A percentile compares a stretch with the other conserved stretches of the same genome.
phyloP scores from a whole-genome alignment of 2,113 vertebrate species.

The Takifugu flavidus region DNA sequence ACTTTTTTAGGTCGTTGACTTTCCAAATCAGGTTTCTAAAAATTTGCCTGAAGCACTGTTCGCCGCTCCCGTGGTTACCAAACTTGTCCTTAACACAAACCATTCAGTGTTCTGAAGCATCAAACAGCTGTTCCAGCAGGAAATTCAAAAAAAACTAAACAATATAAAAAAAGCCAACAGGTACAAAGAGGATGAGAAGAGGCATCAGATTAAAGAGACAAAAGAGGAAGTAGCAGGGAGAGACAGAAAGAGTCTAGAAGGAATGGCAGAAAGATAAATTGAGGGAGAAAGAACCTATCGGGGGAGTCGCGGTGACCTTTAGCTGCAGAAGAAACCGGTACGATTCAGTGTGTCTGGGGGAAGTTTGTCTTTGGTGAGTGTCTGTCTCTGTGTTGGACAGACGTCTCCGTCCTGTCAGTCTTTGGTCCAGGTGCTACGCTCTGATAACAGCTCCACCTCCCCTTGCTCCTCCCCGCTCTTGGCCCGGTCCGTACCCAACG shows the following conservation, averaged over 20 bases:
- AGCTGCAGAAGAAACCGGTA: constrained; percentile 52
- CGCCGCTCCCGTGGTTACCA: neutral
- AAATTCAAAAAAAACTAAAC: neutral
- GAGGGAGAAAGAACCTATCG: constrained; percentile 44
- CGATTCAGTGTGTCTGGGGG: constrained; percentile 23
- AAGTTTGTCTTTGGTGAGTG: neutral
- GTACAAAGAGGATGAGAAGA: neutral
- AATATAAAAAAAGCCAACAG: constrained; percentile 1
- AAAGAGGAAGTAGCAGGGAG: constrained; percentile 13
- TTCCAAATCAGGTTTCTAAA: too few relatives aligned
- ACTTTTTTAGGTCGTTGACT: too few relatives aligned
- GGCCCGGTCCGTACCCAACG: constrained; percentile 7
- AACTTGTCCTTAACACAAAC: neutral
- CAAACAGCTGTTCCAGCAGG: neutral
- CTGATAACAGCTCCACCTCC: constrained; percentile 60
- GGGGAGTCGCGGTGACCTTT: constrained; percentile 62
- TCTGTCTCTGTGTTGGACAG: constrained; percentile 39
- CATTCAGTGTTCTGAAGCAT: neutral
- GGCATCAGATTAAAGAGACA: constrained; percentile 19
- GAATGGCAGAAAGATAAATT: constrained; percentile 41
- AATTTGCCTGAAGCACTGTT: too few relatives aligned
- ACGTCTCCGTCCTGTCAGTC: constrained; percentile 53
- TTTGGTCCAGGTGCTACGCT: constrained; percentile 59
- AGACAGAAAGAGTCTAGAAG: constrained; percentile 7
- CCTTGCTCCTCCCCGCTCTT: constrained; percentile 19